Evolutionary conservation across 2,113 vertebrate genomes (phyloP).

Genomic region (Lampris incognitus): DNA sequence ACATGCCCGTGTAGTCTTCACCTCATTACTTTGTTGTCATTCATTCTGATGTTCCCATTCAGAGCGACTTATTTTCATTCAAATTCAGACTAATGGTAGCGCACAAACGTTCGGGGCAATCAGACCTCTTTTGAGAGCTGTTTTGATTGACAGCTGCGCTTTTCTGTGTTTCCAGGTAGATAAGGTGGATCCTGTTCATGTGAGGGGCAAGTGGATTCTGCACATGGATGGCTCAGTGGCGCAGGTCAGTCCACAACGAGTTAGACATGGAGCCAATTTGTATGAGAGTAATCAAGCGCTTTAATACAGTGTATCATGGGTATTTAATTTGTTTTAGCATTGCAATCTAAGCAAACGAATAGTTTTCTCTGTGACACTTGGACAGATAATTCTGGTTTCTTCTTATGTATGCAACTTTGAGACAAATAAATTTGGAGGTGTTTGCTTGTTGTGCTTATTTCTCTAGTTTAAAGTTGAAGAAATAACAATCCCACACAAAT

Average conservation of each 20-base stretch:
- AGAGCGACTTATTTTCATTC: too few species aligned
- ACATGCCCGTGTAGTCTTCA: too few species aligned
- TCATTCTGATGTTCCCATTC: too few species aligned
- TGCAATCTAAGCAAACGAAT: neutral
- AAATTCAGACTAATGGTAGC: too few species aligned
- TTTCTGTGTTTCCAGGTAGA: slow-evolving; percentile 73
- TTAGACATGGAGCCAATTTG: slow-evolving; percentile 7
- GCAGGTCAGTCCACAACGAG: slow-evolving; percentile 57
- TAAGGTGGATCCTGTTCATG: slow-evolving; percentile 62
- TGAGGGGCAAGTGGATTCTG: slow-evolving; percentile 67
- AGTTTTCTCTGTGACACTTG: too few species aligned
- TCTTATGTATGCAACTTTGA: too few species aligned
- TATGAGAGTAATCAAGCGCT: neutral
- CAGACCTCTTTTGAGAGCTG: neutral
- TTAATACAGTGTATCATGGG: neutral
- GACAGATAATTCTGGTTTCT: too few species aligned
- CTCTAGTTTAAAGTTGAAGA: too few species aligned
- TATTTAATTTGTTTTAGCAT: neutral
- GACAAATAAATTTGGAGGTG: too few species aligned
- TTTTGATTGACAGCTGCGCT: slow-evolving; percentile 6
- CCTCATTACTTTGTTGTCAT: too few species aligned
- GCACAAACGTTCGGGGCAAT: neutral
- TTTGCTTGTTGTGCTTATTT: too few species aligned
- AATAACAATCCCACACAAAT: too few species aligned
- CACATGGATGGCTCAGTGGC: slow-evolving; percentile 53